Percentiles rank a stretch among this genome's conserved stretches.
phyloP scores from a whole-genome alignment of 2,888 invertebrate genomes.

The Dimorphilus gyrociliatus region DNA sequence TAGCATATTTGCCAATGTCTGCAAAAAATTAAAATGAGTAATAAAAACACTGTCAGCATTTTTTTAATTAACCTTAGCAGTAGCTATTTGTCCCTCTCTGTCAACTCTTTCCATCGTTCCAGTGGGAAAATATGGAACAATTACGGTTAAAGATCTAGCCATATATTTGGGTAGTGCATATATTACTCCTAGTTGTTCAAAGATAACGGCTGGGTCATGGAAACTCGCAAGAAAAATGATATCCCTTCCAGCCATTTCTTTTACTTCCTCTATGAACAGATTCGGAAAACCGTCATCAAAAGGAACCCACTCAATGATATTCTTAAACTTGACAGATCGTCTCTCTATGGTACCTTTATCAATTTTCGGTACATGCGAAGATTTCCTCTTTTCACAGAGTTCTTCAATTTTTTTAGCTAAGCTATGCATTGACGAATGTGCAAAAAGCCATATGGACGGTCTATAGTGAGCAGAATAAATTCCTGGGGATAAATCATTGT shows the following conservation, averaged over 20 bases:
- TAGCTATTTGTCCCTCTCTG: conserved; percentile 37
- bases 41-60: neutral
- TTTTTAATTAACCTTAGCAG: conserved; percentile 28
- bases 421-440: conserved; percentile 27
- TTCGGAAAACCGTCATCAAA: conserved; percentile 38
- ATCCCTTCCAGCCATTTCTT: conserved; percentile 36
- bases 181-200: conserved; percentile 38
- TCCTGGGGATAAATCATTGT: too few species aligned
- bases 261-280: conserved; percentile 36
- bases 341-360: too few species aligned
- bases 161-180: conserved; percentile 37
- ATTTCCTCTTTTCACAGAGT: too few species aligned
- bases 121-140: conserved; percentile 39
- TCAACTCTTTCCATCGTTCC: conserved; percentile 39
- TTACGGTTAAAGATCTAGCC: conserved; percentile 33
- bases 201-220: conserved; percentile 35
- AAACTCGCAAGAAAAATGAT: conserved; percentile 37
- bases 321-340: conserved; percentile 17
- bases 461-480: too few species aligned
- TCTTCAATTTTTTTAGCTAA: conserved; percentile 22
- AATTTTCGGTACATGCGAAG: too few species aligned
- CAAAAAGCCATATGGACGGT: conserved; percentile 22
- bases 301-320: conserved; percentile 31
- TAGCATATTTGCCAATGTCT: conserved; percentile 35
- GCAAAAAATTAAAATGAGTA: conserved; percentile 3